phyloP scores from a whole-genome alignment of 2,797 vertebrate species.

The Sebastes nivosus region DNA sequence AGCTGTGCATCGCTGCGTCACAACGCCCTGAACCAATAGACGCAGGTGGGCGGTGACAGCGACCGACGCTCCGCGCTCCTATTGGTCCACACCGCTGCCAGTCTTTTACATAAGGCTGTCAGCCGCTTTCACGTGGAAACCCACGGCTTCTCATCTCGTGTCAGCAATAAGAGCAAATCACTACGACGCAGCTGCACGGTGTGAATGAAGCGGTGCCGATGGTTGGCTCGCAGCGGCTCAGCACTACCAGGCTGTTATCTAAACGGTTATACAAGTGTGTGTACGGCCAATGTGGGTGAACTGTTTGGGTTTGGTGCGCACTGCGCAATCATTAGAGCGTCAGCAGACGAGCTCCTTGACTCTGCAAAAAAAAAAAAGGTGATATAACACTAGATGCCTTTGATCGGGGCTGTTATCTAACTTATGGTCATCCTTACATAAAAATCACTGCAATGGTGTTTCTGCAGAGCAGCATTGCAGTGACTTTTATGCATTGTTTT shows the following conservation, averaged over 20 bases:
- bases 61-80: not conserved
- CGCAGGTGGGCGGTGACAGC: fast-evolving
- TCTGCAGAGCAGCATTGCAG: not conserved
- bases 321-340: conserved; percentile 21
- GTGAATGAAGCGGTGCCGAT: conserved; percentile 68
- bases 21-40: conserved; percentile 5
- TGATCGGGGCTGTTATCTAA: conserved; percentile 16
- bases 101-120: conserved; percentile 80
- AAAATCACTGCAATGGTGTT: not conserved
- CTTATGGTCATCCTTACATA: not conserved
- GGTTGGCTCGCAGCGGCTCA: conserved; percentile 72
- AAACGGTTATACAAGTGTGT: conserved; percentile 86
- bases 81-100: conserved; percentile 54
- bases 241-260: conserved; percentile 75
- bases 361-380: not conserved
- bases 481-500: not conserved
- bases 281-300: conserved; percentile 60
- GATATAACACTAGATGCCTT: conserved; percentile 18
- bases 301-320: not conserved
- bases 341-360: conserved; percentile 18
- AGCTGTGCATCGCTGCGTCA: not conserved
- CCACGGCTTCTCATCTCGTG: conserved; percentile 64
- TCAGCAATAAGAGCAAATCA: conserved; percentile 69
- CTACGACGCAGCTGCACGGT: conserved; percentile 53
- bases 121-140: conserved; percentile 79